Conservation (phyloP, 1,140 invertebrate species). For the Drosophila triauraria region DNA sequence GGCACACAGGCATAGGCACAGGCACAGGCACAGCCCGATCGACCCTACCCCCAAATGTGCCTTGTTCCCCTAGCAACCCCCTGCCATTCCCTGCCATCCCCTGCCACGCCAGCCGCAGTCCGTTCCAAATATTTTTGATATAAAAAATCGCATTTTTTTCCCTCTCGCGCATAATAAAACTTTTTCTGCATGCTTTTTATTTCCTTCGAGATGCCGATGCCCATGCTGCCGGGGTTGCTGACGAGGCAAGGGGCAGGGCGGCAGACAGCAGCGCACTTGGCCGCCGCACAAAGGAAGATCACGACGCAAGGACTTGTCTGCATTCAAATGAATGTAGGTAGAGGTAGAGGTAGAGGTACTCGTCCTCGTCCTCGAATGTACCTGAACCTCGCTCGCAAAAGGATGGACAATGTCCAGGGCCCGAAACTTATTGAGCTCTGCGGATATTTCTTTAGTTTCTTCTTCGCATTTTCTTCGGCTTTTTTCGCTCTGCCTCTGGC, state of each 20-base stretch:
- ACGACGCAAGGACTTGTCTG: constrained; percentile 81
- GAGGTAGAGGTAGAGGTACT: constrained; percentile 43
- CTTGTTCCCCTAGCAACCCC: constrained; percentile 42
- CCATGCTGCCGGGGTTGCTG: constrained; percentile 46
- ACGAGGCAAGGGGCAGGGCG: constrained; percentile 34
- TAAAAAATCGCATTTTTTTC: constrained; percentile 66
- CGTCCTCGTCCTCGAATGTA: constrained; percentile 67
- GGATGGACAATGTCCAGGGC: constrained; percentile 80
- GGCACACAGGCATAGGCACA: constrained; percentile 20
- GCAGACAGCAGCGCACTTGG: constrained; percentile 75
- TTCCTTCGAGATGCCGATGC: constrained; percentile 64
- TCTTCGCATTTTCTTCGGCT: constrained; percentile 10
- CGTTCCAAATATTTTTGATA: constrained; percentile 77
- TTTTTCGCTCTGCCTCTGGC: constrained; percentile 11
- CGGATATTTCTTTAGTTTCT: constrained; percentile 44
- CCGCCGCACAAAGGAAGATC: constrained; percentile 79
- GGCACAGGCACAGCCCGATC: constrained; percentile 53
- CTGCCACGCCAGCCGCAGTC: constrained; percentile 53
- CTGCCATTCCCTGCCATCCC: constrained; percentile 14
- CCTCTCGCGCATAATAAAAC: constrained; percentile 70
- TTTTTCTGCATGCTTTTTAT: constrained; percentile 76
- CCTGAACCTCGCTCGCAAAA: constrained; percentile 71
- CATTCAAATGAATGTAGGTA: constrained; percentile 79
- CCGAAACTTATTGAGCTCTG: constrained; percentile 74
- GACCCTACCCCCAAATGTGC: constrained; percentile 37